phyloP scores from a whole-genome alignment of 2,888 invertebrate species.

The Callinectes sapidus region DNA sequence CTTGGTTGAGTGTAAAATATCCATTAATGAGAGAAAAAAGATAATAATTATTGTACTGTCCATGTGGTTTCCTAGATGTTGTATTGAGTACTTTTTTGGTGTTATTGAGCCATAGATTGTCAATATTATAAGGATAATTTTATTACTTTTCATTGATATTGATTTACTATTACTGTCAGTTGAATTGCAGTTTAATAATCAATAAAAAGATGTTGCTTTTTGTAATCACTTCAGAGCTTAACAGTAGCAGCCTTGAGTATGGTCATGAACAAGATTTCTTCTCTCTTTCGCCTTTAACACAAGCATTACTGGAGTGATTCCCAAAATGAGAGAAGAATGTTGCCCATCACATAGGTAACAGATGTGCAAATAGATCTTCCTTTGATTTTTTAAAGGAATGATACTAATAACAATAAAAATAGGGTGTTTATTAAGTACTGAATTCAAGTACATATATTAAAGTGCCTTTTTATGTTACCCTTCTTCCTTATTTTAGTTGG shows the following conservation, averaged over 20 bases:
- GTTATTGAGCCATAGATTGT: slow-evolving; percentile 70
- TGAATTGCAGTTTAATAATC: slow-evolving; percentile 68
- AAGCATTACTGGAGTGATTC: slow-evolving; percentile 65
- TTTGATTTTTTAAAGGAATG: slow-evolving; percentile 21
- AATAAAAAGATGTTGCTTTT: slow-evolving; percentile 70
- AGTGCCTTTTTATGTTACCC: slow-evolving; percentile 67
- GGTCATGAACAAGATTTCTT: slow-evolving; percentile 69
- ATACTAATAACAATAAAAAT: slow-evolving; percentile 45
- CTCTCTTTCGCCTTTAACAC: slow-evolving; percentile 69
- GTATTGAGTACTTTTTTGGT: slow-evolving; percentile 70
- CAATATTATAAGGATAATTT: slow-evolving; percentile 69
- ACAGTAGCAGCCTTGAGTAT: slow-evolving; percentile 72
- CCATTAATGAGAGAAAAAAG: slow-evolving; percentile 55
- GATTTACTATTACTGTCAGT: slow-evolving; percentile 69
- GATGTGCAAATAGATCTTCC: slow-evolving; percentile 40
- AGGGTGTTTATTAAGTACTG: slow-evolving; percentile 55
- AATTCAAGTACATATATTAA: slow-evolving; percentile 52
- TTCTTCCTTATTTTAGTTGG: slow-evolving; percentile 72
- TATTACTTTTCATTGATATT: slow-evolving; percentile 71
- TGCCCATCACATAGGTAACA: slow-evolving; percentile 54
- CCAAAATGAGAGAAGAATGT: slow-evolving; percentile 68
- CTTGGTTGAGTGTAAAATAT: slow-evolving; percentile 67
- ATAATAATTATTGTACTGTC: slow-evolving; percentile 63
- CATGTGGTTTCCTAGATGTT: slow-evolving; percentile 69
- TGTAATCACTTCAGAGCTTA: slow-evolving; percentile 72